phyloP scores from a whole-genome alignment of 2,888 invertebrate species.

The Hyles lineata region DNA sequence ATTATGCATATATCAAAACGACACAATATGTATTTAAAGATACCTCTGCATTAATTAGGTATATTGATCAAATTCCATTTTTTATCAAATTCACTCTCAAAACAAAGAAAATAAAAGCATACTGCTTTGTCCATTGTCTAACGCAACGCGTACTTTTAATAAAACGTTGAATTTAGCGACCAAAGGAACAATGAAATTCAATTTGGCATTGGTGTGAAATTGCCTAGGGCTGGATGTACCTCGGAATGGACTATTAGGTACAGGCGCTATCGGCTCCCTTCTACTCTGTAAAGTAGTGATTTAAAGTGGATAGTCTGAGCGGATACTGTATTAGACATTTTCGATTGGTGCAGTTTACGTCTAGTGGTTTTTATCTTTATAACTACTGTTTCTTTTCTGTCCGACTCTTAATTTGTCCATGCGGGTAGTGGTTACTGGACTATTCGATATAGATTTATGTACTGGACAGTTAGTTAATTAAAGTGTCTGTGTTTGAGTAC shows the following conservation, averaged over 20 bases:
- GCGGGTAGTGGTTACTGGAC: background rate
- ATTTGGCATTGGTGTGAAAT: slow-evolving; percentile 60
- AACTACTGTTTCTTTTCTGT: background rate
- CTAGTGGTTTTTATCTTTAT: slow-evolving; percentile 15
- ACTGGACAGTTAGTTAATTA: background rate
- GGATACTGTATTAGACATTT: slow-evolving; percentile 46
- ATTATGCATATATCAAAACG: no score
- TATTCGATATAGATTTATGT: background rate
- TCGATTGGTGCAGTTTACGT: slow-evolving; percentile 32
- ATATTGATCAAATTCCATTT: no score
- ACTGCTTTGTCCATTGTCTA: slow-evolving; percentile 12
- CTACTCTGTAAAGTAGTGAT: slow-evolving; percentile 51
- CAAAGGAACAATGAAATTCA: slow-evolving; percentile 56
- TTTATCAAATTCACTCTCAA: background rate
- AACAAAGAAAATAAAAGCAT: background rate
- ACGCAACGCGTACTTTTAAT: slow-evolving; percentile 33
- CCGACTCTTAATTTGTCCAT: background rate
- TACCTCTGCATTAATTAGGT: no score
- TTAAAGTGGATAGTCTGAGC: slow-evolving; percentile 48
- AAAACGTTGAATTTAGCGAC: slow-evolving; percentile 38
- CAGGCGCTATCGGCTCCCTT: slow-evolving; percentile 53
- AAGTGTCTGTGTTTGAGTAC: background rate
- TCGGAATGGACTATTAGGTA: slow-evolving; percentile 66
- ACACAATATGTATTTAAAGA: no score
- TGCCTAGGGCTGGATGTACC: slow-evolving; percentile 50